Base-by-base conservation (phyloP, 2,113 vertebrate genomes). In the Miniopterus natalensis region DNA sequence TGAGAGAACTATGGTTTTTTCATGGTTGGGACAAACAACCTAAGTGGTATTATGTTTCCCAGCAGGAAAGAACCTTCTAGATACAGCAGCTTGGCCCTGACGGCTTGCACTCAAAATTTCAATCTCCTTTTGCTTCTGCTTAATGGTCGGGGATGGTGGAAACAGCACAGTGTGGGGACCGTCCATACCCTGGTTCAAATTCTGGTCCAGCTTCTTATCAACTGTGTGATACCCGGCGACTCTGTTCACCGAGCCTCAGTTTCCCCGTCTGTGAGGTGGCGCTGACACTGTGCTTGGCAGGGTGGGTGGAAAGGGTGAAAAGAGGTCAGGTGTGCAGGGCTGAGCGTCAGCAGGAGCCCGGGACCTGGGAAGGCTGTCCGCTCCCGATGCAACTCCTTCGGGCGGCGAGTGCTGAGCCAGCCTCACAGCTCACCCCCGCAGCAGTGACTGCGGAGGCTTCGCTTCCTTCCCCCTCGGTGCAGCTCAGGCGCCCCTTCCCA, bases 401-500 rank as follows among this genome's bases (percentile, higher is more conserved):
- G 55, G 15, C 3, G 36, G 74, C 20, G 23, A 5, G 65, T 5
- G 55, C 47, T 12, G 18, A 25, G 55, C 20, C 0, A 21, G 31
- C 63, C 59, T 59, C 18, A 0, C 55, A 73, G 36, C 36, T 36
- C 45, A 13, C 23, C 25, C 36, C 2, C 10, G 0, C 4, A 59
- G 0, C 7, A 59, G 21, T 15, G 53, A 40, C 42, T 25, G 53
- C 36, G 42, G 75, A 61, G 63, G 63, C 14, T 5, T 20, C 2
- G 5, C 25, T 71, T n/a, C 25, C 17, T 42, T 63, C 68, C 12
- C n/a, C 57, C 45, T 42, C 65, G 27, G 75, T 31, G 51, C 42
- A 3, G n/a, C 65, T 23, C 55, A 1, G 5, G 15, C 2, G 8
- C 36, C 29, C 20, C 53, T 25, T n/a, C 27, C 12, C 20, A 0